phyloP scores from a whole-genome alignment of 2,888 invertebrate genomes.

The Drosophila falleni region DNA sequence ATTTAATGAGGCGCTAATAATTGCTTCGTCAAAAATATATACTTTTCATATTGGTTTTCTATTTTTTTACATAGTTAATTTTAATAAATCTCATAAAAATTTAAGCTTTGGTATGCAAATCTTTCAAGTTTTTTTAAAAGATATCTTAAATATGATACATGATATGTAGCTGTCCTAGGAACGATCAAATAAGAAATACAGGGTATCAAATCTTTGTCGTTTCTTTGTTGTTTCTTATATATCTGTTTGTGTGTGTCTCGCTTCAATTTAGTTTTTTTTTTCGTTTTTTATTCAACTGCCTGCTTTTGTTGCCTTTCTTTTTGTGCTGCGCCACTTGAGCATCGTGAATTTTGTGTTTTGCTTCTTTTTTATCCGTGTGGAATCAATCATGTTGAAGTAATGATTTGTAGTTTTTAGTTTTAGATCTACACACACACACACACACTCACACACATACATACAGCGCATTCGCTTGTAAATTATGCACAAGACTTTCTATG shows the following conservation, averaged over 20 bases:
- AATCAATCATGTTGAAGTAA: conserved; percentile 72
- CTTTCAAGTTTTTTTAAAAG: too few relatives aligned
- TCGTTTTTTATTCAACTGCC: neutral
- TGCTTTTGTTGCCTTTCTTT: conserved; percentile 37
- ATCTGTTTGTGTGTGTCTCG: conserved; percentile 16
- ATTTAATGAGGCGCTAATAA: too few relatives aligned
- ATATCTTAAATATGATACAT: too few relatives aligned
- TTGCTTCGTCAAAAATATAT: neutral
- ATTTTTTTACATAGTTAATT: too few relatives aligned
- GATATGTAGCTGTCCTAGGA: neutral
- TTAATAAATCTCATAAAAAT: too few relatives aligned
- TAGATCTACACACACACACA: conserved; percentile 15
- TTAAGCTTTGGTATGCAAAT: too few relatives aligned
- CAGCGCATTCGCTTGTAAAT: conserved; percentile 24
- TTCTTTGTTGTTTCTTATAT: neutral
- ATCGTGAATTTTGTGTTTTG: conserved; percentile 41
- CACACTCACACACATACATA: neutral
- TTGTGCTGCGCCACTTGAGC: conserved; percentile 38
- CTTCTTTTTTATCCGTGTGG: conserved; percentile 40
- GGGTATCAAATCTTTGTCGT: neutral
- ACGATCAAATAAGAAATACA: neutral
- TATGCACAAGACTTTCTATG: conserved; percentile 34
- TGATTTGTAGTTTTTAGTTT: conserved; percentile 64
- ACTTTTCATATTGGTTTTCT: neutral
- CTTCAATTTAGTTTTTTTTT: conserved; percentile 31